Evolutionary conservation across 2,113 vertebrate genomes (phyloP), one percentile per base, ranked within the genome.

Genomic region (Oncorhynchus tshawytscha): DNA sequence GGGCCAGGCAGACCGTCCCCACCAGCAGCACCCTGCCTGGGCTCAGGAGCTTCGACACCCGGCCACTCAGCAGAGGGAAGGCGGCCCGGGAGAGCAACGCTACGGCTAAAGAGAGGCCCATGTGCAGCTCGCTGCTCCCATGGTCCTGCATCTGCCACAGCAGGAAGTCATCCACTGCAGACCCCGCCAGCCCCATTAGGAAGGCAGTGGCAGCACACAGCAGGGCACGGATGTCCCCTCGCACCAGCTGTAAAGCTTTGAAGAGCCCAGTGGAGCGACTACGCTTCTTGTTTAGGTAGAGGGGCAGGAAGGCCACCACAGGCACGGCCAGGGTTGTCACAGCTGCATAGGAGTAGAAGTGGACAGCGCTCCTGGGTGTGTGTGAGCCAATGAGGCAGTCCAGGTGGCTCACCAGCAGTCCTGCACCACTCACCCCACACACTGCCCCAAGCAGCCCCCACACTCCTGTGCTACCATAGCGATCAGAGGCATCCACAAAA

Each of bases 91-190:
- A 93, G 22, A 97, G 77, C 4, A 93, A 86, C 15, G 89, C 88
- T 3, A 94, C 6, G 0, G 94, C 81, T 0, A 96, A 87, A 0
- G 89, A 87, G 27, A 93, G 62, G 1, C 95, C 97, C 95, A 97
- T 95, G 84, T 92, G 94, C 54, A 95, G 87, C 85, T 96, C 94
- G 0, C 72, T 77, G 80, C 95, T 90, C 54, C 93, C 93, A 0
- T 71, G 85, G 75, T 97, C 95, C 84, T 95, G 78, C 95, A 97
- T 96, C 87, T 95, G 92, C 97, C 96, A 98, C 72, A 96, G 92
- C 1, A 98, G 92, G 68, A 97, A 97, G 90, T 95, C 93, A 12
- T 94, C 92, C 29, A 91, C 85, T 0, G 86, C 34, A 0, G 96
- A 94, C 24, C 74, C 11, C 0, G 88, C 85, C 0, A 79, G 85